Percentiles rank a stretch among this genome's conserved stretches.
phyloP scores from a whole-genome alignment of 1,140 invertebrate species.

The Drosophila kikkawai region DNA sequence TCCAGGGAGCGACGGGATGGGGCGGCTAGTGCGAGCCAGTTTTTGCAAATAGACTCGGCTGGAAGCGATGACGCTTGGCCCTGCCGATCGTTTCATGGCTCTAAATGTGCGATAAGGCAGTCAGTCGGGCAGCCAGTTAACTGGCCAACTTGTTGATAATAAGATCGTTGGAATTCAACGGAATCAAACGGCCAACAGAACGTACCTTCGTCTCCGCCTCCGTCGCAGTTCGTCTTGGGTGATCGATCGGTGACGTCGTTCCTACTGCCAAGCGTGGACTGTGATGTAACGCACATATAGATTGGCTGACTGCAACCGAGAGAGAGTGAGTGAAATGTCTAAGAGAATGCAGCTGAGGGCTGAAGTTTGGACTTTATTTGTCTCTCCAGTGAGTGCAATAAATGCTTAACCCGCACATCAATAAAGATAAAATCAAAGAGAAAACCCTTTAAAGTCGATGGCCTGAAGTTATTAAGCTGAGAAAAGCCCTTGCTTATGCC shows the following conservation, averaged over 20 bases:
- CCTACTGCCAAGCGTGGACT: conserved; percentile 21
- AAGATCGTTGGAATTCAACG: conserved; percentile 24
- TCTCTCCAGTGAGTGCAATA: neutral
- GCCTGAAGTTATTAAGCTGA: neutral
- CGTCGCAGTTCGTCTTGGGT: conserved; percentile 5
- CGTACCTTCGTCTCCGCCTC: conserved; percentile 1
- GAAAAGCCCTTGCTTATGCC: neutral
- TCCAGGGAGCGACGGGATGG: conserved; percentile 21
- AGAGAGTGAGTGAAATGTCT: conserved; percentile 43
- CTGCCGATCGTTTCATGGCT: conserved; percentile 37
- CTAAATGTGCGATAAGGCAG: conserved; percentile 40
- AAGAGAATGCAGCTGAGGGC: neutral
- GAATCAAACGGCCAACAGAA: conserved; percentile 20
- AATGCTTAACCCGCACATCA: no score
- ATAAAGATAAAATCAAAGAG: neutral
- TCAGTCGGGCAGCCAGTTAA: conserved; percentile 35
- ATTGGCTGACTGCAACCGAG: conserved; percentile 33
- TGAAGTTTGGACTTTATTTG: neutral
- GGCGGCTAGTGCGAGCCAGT: conserved; percentile 44
- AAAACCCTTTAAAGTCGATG: neutral
- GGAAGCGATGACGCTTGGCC: conserved; percentile 26
- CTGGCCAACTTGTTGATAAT: conserved; percentile 46
- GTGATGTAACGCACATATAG: conserved; percentile 60
- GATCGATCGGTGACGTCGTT: conserved; percentile 61
- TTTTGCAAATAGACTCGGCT: conserved; percentile 48